phyloP scores from a whole-genome alignment of 2,113 vertebrate species.

The Colinus virginianus region DNA sequence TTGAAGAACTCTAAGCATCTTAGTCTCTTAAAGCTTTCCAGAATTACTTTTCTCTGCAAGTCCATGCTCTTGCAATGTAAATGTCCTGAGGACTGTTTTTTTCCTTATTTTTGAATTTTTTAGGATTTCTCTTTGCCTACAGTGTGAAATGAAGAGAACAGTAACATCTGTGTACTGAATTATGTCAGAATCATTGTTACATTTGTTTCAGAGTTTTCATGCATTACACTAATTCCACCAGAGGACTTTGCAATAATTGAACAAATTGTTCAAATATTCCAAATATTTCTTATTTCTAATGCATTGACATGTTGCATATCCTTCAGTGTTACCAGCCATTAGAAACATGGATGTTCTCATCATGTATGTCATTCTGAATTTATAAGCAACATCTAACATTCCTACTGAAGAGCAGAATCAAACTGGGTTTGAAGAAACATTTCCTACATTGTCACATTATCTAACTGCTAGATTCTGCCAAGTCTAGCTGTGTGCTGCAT shows the following conservation, averaged over 20 bases:
- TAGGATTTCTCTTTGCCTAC: not conserved
- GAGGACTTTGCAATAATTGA: not conserved
- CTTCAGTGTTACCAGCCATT: not conserved
- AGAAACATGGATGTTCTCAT: not conserved
- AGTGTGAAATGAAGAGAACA: not conserved
- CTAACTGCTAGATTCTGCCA: not conserved
- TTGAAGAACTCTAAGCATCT: not conserved
- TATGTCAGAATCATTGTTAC: not conserved
- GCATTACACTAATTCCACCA: not conserved
- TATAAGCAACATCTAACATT: not conserved
- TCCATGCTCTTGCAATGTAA: not conserved
- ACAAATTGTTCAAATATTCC: not conserved
- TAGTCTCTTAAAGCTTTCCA: no score
- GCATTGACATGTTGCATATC: accelerated
- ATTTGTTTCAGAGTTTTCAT: not conserved
- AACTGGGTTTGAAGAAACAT: not conserved
- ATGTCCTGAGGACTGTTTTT: not conserved
- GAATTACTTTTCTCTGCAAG: not conserved
- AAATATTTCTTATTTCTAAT: not conserved
- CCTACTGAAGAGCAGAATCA: not conserved
- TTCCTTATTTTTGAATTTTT: not conserved
- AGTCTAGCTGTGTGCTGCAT: accelerated
- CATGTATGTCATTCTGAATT: not conserved
- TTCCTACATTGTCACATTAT: not conserved
- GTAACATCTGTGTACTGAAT: not conserved